Conservation (phyloP, 2,888 invertebrate genomes). For the Calliopum simillimum region DNA sequence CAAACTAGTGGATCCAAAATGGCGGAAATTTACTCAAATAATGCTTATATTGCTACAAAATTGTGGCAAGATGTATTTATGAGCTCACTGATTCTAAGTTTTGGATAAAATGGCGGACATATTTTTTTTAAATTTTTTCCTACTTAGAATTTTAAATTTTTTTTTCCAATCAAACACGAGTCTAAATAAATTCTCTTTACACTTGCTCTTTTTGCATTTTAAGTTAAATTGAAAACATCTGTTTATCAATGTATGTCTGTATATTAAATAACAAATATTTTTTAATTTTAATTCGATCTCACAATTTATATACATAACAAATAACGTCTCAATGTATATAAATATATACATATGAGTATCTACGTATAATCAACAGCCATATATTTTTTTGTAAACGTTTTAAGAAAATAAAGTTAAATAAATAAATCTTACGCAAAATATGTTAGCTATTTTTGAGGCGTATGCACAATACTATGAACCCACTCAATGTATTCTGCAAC, state of each 20-base stretch:
- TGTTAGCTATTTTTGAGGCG: not conserved
- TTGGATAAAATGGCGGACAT: too few species aligned
- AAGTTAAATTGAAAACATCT: not conserved
- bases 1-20: too few species aligned
- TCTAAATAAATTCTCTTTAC: too few species aligned
- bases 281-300: slow-evolving; percentile 13
- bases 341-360: slow-evolving; percentile 31
- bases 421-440: slow-evolving; percentile 46
- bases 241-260: slow-evolving; percentile 1
- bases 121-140: too few species aligned
- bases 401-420: not conserved
- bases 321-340: not conserved
- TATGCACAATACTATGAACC: slow-evolving; percentile 67
- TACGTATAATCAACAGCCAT: slow-evolving; percentile 34
- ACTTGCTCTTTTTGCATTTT: too few species aligned
- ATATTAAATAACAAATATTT: slow-evolving; percentile 24
- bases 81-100: too few species aligned
- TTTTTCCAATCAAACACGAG: too few species aligned
- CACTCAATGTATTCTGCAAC: slow-evolving; percentile 73
- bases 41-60: too few species aligned
- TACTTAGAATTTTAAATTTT: too few species aligned
- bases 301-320: slow-evolving; percentile 13
- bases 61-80: too few species aligned
- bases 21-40: too few species aligned
- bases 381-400: slow-evolving; percentile 37